phyloP scores from a whole-genome alignment of 2,888 invertebrate genomes.

The Physocephala rufipes region DNA sequence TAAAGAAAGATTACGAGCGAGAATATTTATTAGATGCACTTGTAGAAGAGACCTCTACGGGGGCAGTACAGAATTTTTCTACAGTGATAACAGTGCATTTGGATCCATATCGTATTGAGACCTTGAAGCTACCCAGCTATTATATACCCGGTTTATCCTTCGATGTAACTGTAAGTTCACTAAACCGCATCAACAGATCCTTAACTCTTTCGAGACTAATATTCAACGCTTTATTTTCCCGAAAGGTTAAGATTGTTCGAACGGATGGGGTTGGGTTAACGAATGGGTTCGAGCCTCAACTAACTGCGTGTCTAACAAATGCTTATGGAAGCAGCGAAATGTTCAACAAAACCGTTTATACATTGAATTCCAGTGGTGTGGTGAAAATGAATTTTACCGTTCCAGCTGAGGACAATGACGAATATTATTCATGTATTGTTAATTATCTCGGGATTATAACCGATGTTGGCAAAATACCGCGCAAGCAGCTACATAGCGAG shows the following conservation, averaged over 20 bases:
- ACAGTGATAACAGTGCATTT: conserved; percentile 81
- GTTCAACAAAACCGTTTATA: conserved; percentile 59
- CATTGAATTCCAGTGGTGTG: conserved; percentile 57
- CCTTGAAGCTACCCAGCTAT: conserved; percentile 85
- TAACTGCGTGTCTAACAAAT: conserved; percentile 65
- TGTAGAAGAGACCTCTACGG: conserved; percentile 88
- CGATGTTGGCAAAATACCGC: conserved; percentile 61
- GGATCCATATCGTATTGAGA: conserved; percentile 79
- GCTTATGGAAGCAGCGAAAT: conserved; percentile 63
- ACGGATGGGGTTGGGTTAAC: conserved; percentile 77
- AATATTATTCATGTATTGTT: conserved; percentile 63
- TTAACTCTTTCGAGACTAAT: background rate
- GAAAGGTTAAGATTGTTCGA: conserved; percentile 74
- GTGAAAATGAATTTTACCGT: conserved; percentile 63
- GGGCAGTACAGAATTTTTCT: conserved; percentile 83
- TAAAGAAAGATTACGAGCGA: conserved; percentile 81
- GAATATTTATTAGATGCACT: conserved; percentile 88
- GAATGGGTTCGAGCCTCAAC: conserved; percentile 70
- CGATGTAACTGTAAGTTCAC: conserved; percentile 58
- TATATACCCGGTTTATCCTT: conserved; percentile 92
- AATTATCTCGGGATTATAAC: conserved; percentile 78
- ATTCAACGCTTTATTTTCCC: background rate
- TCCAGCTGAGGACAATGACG: conserved; percentile 58
- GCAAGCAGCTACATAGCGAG: conserved; percentile 58
- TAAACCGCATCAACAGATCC: background rate